Conservation (phyloP, 2,113 vertebrate genomes). For the Megaptera novaeangliae region DNA sequence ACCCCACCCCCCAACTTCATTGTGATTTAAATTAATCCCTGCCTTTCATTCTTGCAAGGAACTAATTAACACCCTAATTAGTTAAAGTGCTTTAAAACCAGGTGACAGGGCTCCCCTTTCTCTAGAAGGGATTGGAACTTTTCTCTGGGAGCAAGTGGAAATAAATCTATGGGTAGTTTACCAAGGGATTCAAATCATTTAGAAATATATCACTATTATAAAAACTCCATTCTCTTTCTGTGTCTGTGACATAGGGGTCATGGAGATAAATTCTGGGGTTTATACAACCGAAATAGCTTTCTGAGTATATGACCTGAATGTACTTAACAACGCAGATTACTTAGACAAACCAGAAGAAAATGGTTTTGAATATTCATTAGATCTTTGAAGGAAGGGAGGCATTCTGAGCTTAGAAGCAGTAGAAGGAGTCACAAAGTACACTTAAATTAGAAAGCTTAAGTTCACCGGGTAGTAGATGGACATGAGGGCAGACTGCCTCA, state of each 20-base stretch:
- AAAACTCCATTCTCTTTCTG: neutral
- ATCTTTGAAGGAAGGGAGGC: neutral
- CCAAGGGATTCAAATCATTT: constrained; percentile 36
- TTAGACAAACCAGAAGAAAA: neutral
- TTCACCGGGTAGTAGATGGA: neutral
- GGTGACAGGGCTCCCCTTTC: neutral
- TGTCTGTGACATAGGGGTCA: neutral
- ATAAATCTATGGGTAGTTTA: neutral
- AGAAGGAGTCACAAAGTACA: neutral
- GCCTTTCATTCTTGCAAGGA: constrained; percentile 38
- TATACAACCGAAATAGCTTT: neutral
- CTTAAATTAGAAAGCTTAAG: neutral
- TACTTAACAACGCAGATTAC: neutral
- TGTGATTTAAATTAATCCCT: constrained; percentile 66
- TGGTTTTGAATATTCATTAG: constrained; percentile 7
- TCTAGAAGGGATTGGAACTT: constrained; percentile 4
- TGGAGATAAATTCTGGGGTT: neutral
- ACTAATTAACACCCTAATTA: constrained; percentile 41
- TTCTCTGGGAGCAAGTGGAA: constrained; percentile 16
- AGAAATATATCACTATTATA: neutral
- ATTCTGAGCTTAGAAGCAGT: neutral
- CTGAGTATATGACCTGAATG: neutral
- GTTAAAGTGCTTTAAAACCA: constrained; percentile 21
- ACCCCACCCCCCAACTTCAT: neutral
- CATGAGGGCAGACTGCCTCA: neutral